A percentile compares a stretch with the other conserved stretches of the same genome.
Conservation (phyloP, 35 echinoderm and acorn worm genomes). For the Heliocidaris erythrogramma region DNA sequence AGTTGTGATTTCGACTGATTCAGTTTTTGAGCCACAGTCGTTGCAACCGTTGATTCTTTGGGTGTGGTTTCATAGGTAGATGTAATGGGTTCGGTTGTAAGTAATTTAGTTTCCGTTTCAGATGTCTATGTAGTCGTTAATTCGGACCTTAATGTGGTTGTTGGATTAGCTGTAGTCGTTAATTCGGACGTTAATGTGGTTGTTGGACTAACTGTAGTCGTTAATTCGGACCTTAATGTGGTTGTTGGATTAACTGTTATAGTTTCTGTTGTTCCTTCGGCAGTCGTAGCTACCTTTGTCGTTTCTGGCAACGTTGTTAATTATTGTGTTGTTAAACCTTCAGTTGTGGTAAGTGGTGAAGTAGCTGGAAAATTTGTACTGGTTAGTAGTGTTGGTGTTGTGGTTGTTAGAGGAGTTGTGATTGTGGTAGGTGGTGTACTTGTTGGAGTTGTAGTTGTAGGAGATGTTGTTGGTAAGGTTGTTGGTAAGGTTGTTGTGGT, state of each 20-base stretch:
- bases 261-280: constrained; percentile 24
- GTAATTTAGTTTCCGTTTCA: background rate
- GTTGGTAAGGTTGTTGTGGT: background rate
- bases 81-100: background rate
- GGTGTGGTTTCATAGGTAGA: constrained; percentile 7
- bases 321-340: background rate
- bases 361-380: background rate
- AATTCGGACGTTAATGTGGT: background rate
- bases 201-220: background rate
- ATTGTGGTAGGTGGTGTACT: background rate
- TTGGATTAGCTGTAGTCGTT: background rate
- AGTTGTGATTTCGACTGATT: background rate
- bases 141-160: background rate
- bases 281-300: constrained; percentile 3
- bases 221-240: background rate
- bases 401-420: background rate
- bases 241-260: background rate
- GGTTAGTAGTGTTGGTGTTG: background rate
- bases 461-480: constrained; percentile 22
- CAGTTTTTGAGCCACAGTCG: background rate
- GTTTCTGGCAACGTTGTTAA: constrained; percentile 4
- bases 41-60: background rate
- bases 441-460: background rate
- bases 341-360: background rate
- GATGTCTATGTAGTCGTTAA: background rate